Base-by-base conservation (phyloP, 2,113 vertebrate species). In the Anolis sagrei region DNA sequence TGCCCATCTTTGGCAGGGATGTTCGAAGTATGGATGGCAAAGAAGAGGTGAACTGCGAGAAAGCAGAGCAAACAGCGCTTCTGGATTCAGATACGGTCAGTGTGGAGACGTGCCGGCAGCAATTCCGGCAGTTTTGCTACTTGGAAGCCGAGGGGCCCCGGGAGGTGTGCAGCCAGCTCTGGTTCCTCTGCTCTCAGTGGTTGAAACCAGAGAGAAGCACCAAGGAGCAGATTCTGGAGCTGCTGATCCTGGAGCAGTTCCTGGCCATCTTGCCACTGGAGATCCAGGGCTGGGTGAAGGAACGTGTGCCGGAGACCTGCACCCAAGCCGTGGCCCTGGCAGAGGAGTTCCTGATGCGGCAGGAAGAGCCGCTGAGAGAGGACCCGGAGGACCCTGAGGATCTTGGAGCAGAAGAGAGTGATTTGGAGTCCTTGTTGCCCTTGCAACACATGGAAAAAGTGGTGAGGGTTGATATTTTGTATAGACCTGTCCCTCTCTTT, bases 181-280 rank as follows among this genome's bases (percentile, higher is more conserved):
- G 83, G 83, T 69, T 69, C 74, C 74, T 84, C 3, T 84, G 83
- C 83, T 77, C 51, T 3, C 83, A 77, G 62, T 84, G 83, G 83
- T n/a, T 84, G 83, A 77, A 68, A 32, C 83, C 83, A 0, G 83
- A 84, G 61, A 68, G 36, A 8, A 62, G 48, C 62, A 68, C 44
- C 74, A 84, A 84, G 74, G 83, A 84, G 83, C 83, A 77, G 83
- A 84, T 84, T 74, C 34, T 84, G 61, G 83, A 84, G n/a, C 11
- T 84, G n/a, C 44, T 84, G 61, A 84, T 84, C n/a, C 74, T 84
- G 74, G 83, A 84, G 74, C 83, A 84, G 62, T 84, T 84, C 62
- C 21, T 84, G 62, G 23, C 74, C 8, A 14, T 84, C 62, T 62
- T 84, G 61, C 83, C 83, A 0, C 39, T n/a, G 0, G 62, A 84